Base-by-base conservation (phyloP, 37 sponge, comb jelly and placozoan species). In the Halichondria panicea region DNA sequence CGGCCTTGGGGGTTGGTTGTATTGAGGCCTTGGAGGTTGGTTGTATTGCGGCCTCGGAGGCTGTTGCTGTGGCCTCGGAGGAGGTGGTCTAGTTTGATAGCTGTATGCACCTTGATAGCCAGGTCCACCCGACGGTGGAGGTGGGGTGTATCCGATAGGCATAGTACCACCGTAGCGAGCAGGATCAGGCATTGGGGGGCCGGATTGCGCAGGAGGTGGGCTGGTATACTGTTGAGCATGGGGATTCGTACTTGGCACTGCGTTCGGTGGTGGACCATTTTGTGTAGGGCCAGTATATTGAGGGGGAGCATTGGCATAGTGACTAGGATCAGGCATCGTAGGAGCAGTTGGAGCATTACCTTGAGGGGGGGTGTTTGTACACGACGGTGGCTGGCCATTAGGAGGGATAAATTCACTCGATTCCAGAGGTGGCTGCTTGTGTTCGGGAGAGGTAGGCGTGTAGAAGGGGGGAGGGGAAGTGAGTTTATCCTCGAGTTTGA, bases 391-490 rank as follows among this genome's bases (percentile, higher is more conserved):
- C 42, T 31, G 68, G 0, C 45, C 36, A 27, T 7, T 25, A 35
- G n/a, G 43, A 9, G 79, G 65, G 25, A 42, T 32, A 36, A 28
- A 36, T 46, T 34, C 38, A 21, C 55, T 38, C 9, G 30, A 28
- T 19, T 50, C 32, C 1, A 34, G 42, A 22, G 70, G 57, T 15
- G 57, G 31, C 33, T 45, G 79, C 21, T 44, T 63, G 69, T 48
- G 77, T 13, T 3, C 65, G 56, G 68, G 31, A 46, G 66, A n/a
- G 48, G 30, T 37, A 22, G 66, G 37, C 1, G 56, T 38, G 60
- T 40, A 44, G 38, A 56, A 40, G 31, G 66, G 82, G 44, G 73
- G 52, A 50, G 67, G 73, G 39, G 7, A 31, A 1, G 67, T 30
- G 11, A 24, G 46, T 8, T 48, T 11, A 4, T 56, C 71, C 35